A percentile compares a stretch with the other conserved stretches of the same genome.
These are phyloP conservation scores for Leucophora obtusa DNA, from an alignment of 2,888 invertebrate genomes.

Conservation along the genomic window DNA sequence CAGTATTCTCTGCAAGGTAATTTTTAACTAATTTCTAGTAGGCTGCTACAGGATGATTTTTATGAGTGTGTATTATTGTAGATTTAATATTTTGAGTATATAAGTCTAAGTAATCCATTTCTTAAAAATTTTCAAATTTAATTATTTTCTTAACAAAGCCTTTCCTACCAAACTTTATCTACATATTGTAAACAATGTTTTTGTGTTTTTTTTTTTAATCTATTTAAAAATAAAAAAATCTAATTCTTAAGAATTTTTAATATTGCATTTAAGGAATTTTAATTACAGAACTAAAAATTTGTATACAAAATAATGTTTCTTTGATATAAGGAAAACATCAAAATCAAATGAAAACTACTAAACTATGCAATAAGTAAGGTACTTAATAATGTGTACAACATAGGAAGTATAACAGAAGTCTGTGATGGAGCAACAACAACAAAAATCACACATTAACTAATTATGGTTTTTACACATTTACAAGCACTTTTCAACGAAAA, in stretches of 20 bases:
- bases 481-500: not conserved
- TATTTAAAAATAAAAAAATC: not conserved
- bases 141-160: too few relatives aligned
- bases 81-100: too few relatives aligned
- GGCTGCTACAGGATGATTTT: too few relatives aligned
- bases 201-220: too few relatives aligned
- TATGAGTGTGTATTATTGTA: too few relatives aligned
- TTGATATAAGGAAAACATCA: not conserved
- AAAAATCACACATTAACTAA: conserved; percentile 48
- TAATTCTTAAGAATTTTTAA: not conserved
- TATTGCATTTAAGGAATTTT: conserved; percentile 15
- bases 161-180: too few relatives aligned
- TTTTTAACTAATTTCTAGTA: too few relatives aligned
- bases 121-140: too few relatives aligned
- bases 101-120: too few relatives aligned
- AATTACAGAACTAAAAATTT: not conserved
- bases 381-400: not conserved
- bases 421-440: not conserved
- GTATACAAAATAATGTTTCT: not conserved
- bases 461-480: conserved; percentile 46
- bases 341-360: not conserved
- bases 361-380: not conserved
- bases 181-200: too few relatives aligned
- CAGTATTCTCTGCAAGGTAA: too few relatives aligned
- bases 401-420: not conserved